Evolutionary conservation across 2,888 invertebrate genomes (phyloP), one percentile per base, ranked within the genome.

Genomic region (Drosophila rellima): DNA sequence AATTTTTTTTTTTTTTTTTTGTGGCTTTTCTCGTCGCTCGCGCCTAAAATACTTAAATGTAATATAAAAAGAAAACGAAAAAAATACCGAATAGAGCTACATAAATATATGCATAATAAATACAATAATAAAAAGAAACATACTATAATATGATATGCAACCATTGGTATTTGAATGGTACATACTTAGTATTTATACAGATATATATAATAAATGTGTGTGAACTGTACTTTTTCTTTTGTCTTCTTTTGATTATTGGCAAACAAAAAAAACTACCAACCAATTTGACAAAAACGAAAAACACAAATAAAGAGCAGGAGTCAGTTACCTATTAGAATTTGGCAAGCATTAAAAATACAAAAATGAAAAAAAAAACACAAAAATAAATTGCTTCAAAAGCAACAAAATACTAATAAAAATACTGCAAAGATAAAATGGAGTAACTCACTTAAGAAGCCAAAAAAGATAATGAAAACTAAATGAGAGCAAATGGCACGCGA

Each of bases 321-420:
- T 92, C 92, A 92, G 92, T 92, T 92, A 92, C 92, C 92, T 92
- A 91, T 91, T 91, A 88, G 89, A 83, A 88, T 86, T 90, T 87
- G 87, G 83, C 78, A 85, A 83, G 72, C 76, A 74, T 73, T 76
- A 78, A 70, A 68, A 60, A 57, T 74, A 76, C 70, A 45, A 44
- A 59, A 69, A 50, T 64, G 51, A 48, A 52, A 66, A 70, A 65
- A 72, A 56, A 67, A 64, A 66, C 62, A 64, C 63, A 65, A 63
- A 73, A 63, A 57, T 51, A 56, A 82, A 78, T 74, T 85, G 88
- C 88, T 89, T 83, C 65, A 69, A 82, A 88, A 82, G 90, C 89
- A 88, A 79, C 65, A 65, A 82, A 78, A 65, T 74, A 79, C 47
- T 65, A 64, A 59, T 29, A 39, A 39, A 61, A 51, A 71, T 65